Conservation (phyloP, 2,113 vertebrate genomes). For the Callorhinus ursinus region DNA sequence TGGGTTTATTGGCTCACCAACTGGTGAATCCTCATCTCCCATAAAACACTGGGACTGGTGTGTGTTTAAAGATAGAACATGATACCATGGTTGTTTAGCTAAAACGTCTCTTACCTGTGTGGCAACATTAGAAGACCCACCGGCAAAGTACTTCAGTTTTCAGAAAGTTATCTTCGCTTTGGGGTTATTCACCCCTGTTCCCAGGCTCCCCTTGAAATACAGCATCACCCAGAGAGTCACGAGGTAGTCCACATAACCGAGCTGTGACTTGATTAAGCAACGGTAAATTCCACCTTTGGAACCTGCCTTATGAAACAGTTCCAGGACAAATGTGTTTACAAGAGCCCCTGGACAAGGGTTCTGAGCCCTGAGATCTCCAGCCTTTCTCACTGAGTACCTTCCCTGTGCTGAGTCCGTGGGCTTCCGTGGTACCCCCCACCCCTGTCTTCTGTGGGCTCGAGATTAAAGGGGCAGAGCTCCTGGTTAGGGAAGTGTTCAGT, state of each 20-base stretch:
- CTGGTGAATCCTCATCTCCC: not conserved
- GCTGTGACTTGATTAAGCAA: not conserved
- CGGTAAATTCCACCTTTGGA: not conserved
- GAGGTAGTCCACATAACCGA: not conserved
- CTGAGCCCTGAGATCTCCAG: not conserved
- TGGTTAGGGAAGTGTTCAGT: constrained; percentile 69
- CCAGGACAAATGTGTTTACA: not conserved
- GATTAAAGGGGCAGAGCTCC: constrained; percentile 26
- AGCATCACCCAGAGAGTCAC: not conserved
- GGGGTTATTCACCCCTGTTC: not conserved
- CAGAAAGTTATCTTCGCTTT: not conserved
- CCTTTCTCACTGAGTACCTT: no score
- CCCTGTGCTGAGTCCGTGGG: not conserved
- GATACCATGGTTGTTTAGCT: not conserved
- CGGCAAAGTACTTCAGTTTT: not conserved
- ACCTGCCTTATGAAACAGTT: not conserved
- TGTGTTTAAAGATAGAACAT: no score
- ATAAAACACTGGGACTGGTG: not conserved
- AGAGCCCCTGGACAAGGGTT: no score
- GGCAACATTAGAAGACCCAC: not conserved
- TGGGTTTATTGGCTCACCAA: not conserved
- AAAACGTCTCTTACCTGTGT: not conserved
- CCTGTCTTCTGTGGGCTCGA: not conserved
- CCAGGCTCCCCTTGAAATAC: not conserved
- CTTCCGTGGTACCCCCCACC: not conserved